These are phyloP conservation scores for Petaurus breviceps DNA, from an alignment of 2,113 vertebrate species.

Conservation along the genomic window DNA sequence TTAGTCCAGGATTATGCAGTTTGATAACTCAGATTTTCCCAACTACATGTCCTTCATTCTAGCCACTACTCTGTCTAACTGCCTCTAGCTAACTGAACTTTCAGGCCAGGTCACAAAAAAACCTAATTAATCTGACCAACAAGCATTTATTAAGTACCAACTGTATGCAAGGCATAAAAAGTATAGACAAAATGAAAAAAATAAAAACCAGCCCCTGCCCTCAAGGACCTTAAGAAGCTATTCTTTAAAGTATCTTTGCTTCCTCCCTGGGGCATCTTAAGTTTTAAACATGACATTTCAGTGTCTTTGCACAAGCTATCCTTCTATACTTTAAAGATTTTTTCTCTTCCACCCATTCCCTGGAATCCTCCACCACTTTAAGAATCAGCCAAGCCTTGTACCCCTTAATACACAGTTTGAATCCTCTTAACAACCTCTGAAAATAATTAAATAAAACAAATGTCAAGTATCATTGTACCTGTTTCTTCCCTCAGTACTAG, in stretches of 20 bases:
- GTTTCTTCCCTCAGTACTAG: background rate
- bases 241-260: background rate
- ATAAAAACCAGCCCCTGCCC: background rate
- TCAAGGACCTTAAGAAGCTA: background rate
- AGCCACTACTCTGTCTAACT: background rate
- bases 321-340: background rate
- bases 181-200: background rate
- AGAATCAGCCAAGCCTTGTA: background rate
- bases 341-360: too few species aligned
- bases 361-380: background rate
- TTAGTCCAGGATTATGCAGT: background rate
- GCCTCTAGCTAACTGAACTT: background rate
- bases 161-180: background rate
- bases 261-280: background rate
- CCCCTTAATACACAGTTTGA: background rate
- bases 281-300: background rate
- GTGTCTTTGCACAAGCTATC: background rate
- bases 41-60: background rate
- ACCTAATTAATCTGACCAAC: background rate
- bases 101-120: background rate
- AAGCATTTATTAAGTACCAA: background rate
- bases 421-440: background rate
- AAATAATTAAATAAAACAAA: background rate
- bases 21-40: background rate
- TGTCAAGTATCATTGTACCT: background rate